A percentile compares a stretch with the other conserved stretches of the same genome.
Conservation (phyloP, 2,113 vertebrate species). For the Ondatra zibethicus region DNA sequence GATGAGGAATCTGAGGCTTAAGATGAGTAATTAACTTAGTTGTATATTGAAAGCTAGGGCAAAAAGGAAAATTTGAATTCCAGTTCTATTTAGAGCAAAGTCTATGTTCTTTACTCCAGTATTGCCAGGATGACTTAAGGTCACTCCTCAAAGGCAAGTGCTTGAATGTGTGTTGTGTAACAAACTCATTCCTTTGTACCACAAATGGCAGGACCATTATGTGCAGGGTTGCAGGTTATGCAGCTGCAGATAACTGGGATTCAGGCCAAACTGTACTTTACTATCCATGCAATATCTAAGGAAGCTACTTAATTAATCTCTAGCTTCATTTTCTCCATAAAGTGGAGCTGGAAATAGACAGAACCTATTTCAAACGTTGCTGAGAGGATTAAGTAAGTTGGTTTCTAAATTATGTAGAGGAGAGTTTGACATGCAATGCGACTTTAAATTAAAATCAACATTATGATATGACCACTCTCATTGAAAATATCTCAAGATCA, state of each 20-base stretch:
- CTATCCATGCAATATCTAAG: not conserved
- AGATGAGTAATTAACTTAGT: not conserved
- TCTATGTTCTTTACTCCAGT: not conserved
- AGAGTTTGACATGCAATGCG: not conserved
- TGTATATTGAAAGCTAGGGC: not conserved
- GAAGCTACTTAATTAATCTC: not conserved
- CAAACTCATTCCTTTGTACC: not conserved
- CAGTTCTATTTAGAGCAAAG: not conserved
- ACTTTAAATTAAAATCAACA: slow-evolving; percentile 4
- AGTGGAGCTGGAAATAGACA: not conserved
- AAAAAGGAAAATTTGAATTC: not conserved
- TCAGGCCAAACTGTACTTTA: not conserved
- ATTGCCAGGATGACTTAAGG: not conserved
- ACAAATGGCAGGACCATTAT: not conserved
- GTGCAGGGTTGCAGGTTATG: not conserved
- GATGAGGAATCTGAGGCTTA: not conserved
- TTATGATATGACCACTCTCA: not conserved
- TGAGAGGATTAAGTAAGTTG: slow-evolving; percentile 9
- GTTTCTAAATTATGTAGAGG: not conserved
- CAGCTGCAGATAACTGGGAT: not conserved
- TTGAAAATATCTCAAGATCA: not conserved
- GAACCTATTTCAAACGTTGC: not conserved
- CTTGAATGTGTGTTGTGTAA: not conserved
- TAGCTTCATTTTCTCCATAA: not conserved
- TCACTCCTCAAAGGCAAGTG: not conserved